Percentiles rank a stretch among this genome's conserved stretches.
These are phyloP conservation scores for Melanocharis versteri DNA, from an alignment of 2,113 vertebrate genomes.

Conservation along the genomic window DNA sequence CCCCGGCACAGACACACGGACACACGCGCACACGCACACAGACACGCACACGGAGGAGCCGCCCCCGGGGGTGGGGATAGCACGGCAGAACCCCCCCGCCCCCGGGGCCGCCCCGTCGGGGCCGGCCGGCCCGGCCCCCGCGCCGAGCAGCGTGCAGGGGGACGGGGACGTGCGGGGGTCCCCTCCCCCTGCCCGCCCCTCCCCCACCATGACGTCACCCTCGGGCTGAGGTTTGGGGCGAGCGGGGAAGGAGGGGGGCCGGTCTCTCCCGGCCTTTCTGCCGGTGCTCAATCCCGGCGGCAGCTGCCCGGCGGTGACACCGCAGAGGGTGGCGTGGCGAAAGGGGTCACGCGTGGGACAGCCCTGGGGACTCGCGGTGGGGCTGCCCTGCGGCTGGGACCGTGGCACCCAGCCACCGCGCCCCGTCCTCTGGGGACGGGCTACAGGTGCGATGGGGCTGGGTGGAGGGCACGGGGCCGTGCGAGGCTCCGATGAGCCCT, in stretches of 20 bases:
- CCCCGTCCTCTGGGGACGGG: background rate
- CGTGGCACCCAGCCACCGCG: rapidly evolving
- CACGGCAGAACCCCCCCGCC: conserved; percentile 2
- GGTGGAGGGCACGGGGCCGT: background rate
- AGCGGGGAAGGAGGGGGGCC: background rate
- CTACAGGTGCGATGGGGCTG: background rate
- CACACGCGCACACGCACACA: background rate
- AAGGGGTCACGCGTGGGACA: background rate
- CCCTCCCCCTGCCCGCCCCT: conserved; percentile 18
- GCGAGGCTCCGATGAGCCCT: rapidly evolving
- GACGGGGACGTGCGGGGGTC: background rate
- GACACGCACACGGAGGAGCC: background rate
- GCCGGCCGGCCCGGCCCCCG: conserved; percentile 6
- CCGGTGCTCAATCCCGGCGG: background rate
- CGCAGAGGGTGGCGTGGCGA: background rate
- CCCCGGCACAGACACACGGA: background rate
- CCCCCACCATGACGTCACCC: conserved; percentile 57
- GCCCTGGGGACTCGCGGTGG: background rate
- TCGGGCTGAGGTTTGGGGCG: background rate
- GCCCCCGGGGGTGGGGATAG: conserved; percentile 37
- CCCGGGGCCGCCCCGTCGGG: conserved; percentile 24
- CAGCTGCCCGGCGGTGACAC: background rate
- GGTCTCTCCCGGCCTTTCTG: background rate
- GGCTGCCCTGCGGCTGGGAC: background rate
- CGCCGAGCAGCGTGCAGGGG: background rate